A percentile compares a stretch with the other conserved stretches of the same genome.
Conservation (phyloP, 2,888 invertebrate species). For the Pachycephus smyrnensis region DNA sequence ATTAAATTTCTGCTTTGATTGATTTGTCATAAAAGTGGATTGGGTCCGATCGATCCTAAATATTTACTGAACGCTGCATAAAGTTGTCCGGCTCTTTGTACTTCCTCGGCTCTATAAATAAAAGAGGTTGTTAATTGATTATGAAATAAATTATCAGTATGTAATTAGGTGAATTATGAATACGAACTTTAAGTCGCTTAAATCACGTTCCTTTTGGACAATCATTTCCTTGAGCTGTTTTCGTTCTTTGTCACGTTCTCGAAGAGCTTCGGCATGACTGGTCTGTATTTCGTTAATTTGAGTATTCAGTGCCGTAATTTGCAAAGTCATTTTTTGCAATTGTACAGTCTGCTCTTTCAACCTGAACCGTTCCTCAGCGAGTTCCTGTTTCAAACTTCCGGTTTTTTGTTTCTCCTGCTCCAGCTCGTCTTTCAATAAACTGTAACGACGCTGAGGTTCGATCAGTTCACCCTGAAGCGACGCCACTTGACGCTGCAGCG, state of each 20-base stretch:
- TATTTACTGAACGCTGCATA: conserved; percentile 60
- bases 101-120: conserved; percentile 53
- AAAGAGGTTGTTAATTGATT: background rate
- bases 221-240: conserved; percentile 48
- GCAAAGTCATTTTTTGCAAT: conserved; percentile 47
- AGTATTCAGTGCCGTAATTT: conserved; percentile 46
- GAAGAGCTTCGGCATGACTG: conserved; percentile 45
- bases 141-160: conserved; percentile 4
- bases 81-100: conserved; percentile 55
- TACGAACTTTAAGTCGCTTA: conserved; percentile 52
- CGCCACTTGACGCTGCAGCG: conserved; percentile 50
- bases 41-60: conserved; percentile 50
- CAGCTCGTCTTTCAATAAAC: conserved; percentile 52
- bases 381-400: conserved; percentile 48
- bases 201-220: conserved; percentile 48
- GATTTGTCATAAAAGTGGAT: conserved; percentile 25
- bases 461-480: conserved; percentile 52
- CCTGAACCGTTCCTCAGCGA: conserved; percentile 45
- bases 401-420: conserved; percentile 49
- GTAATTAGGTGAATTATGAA: background rate
- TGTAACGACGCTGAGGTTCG: conserved; percentile 56
- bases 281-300: conserved; percentile 51
- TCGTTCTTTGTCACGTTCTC: conserved; percentile 49
- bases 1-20: background rate
- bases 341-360: conserved; percentile 49